A percentile compares a stretch with the other conserved stretches of the same genome.
Conservation (phyloP, 2,797 vertebrate genomes). For the Eutrigla gurnardus region DNA sequence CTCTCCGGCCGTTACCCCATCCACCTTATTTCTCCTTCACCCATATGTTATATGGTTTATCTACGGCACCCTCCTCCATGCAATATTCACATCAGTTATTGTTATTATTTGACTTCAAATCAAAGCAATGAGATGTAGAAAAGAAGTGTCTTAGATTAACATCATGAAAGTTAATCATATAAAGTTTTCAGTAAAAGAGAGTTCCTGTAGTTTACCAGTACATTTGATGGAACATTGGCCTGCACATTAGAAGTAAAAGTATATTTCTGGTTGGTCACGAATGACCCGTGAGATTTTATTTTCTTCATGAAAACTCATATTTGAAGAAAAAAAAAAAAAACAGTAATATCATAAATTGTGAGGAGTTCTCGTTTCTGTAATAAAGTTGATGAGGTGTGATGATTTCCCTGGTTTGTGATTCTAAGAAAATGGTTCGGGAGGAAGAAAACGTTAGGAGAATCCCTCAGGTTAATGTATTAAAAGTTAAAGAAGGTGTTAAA, state of each 20-base stretch:
- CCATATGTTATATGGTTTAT: conserved; percentile 38
- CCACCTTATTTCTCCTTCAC: conserved; percentile 20
- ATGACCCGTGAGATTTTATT: not conserved
- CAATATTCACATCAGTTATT: not conserved
- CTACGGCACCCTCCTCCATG: not conserved
- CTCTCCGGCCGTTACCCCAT: conserved; percentile 33
- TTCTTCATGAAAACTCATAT: too few relatives aligned
- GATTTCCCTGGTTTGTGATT: not conserved
- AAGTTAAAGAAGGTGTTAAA: not conserved
- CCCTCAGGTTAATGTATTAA: not conserved
- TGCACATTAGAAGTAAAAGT: not conserved
- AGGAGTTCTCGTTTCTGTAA: not conserved
- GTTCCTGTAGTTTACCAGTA: not conserved
- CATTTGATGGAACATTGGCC: too few relatives aligned
- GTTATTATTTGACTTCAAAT: not conserved
- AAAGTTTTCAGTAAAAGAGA: not conserved
- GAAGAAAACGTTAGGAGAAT: not conserved
- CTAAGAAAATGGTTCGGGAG: not conserved
- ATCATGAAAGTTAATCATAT: not conserved
- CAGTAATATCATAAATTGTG: too few relatives aligned
- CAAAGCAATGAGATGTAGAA: not conserved
- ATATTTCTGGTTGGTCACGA: not conserved
- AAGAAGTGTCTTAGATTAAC: not conserved
- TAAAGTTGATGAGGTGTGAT: not conserved
- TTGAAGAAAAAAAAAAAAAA: too few relatives aligned